Evolutionary conservation across 2,113 vertebrate genomes (phyloP).

Genomic region (Apistogramma diplotaenia): DNA sequence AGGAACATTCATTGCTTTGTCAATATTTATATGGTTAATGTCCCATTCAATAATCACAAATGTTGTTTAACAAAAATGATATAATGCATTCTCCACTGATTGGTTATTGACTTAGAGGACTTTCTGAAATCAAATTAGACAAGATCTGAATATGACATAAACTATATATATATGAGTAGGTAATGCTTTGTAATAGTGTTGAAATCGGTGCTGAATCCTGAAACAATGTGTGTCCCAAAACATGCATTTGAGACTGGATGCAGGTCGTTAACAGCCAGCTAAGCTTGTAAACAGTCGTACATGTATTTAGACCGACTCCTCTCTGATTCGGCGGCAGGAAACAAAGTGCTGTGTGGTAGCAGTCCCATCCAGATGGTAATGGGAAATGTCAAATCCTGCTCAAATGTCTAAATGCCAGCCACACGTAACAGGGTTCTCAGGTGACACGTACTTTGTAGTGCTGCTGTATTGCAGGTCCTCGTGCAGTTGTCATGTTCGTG

Average conservation of each 20-base stretch:
- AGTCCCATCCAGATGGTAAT: slow-evolving; percentile 26
- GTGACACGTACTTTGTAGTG: slow-evolving; percentile 25
- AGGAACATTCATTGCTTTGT: neutral
- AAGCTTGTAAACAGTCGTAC: neutral
- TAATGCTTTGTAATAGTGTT: neutral
- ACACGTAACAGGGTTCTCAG: slow-evolving; percentile 9
- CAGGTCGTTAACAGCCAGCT: neutral
- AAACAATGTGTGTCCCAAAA: neutral
- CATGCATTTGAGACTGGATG: neutral
- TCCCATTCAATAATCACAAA: neutral
- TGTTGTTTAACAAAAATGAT: neutral
- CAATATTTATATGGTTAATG: neutral
- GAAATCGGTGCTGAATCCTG: neutral
- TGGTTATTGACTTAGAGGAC: neutral
- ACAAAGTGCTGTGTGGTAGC: neutral
- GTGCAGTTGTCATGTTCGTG: neutral
- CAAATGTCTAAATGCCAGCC: slow-evolving; percentile 24
- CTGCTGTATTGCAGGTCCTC: neutral
- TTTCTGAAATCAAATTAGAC: neutral
- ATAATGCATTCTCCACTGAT: neutral
- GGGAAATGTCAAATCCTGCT: slow-evolving; percentile 42
- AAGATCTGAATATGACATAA: neutral
- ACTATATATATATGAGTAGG: neutral
- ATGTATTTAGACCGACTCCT: neutral
- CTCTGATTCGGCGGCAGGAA: neutral